Conservation (phyloP, 2,888 invertebrate species). For the Anoplius nigerrimus region DNA sequence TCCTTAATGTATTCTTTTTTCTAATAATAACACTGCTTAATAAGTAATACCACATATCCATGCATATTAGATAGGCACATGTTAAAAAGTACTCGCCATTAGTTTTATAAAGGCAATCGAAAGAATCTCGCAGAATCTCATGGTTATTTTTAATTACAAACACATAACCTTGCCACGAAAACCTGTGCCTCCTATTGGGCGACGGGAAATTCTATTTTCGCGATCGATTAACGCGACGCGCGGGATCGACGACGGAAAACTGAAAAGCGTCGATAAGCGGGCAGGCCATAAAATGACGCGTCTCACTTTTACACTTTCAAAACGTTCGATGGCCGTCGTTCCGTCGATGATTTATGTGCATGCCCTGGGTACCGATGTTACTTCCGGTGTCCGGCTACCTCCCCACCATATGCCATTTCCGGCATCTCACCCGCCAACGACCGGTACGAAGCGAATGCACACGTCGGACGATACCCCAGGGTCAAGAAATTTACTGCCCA, state of each 20-base stretch:
- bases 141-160: too few relatives aligned
- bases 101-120: too few relatives aligned
- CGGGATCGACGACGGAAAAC: not conserved
- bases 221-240: too few relatives aligned
- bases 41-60: not conserved
- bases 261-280: not conserved
- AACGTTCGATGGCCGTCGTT: slow-evolving; percentile 52
- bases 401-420: slow-evolving; percentile 58
- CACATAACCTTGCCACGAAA: too few relatives aligned
- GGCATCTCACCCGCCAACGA: slow-evolving; percentile 49
- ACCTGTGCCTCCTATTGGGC: not conserved
- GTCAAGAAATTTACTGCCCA: slow-evolving; percentile 52
- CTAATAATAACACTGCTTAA: not conserved
- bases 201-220: not conserved
- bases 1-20: not conserved
- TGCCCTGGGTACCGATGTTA: slow-evolving; percentile 68
- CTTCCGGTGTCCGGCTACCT: slow-evolving; percentile 66
- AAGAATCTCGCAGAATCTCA: too few relatives aligned
- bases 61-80: too few relatives aligned
- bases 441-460: slow-evolving; percentile 52
- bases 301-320: slow-evolving; percentile 49
- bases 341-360: slow-evolving; percentile 51
- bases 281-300: slow-evolving; percentile 5
- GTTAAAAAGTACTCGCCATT: too few relatives aligned
- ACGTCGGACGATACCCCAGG: slow-evolving; percentile 52